These are phyloP conservation scores for Eidolon helvum DNA, from an alignment of 2,113 vertebrate genomes.

Conservation along the genomic window DNA sequence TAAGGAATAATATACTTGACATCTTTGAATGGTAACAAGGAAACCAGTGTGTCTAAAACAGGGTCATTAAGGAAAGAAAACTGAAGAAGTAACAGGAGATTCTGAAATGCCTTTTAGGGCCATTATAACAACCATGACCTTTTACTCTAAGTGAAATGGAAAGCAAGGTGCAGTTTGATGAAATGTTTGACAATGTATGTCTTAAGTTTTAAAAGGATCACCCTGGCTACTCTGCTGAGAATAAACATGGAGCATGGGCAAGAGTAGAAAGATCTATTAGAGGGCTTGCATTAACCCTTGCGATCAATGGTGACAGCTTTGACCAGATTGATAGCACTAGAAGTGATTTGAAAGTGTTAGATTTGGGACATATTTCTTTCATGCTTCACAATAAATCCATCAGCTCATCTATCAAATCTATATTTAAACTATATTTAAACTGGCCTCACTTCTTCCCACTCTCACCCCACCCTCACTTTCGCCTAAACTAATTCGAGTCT, in stretches of 20 bases:
- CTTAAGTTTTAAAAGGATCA: background rate
- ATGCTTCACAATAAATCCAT: background rate
- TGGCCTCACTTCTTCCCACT: background rate
- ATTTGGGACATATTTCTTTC: background rate
- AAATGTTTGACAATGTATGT: background rate
- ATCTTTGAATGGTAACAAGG: background rate
- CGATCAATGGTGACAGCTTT: background rate
- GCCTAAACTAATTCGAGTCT: background rate
- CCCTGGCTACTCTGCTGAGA: background rate
- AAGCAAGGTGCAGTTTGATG: background rate
- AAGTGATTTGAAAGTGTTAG: background rate
- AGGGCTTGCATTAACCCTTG: background rate
- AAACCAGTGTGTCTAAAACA: background rate
- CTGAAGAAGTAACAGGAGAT: background rate
- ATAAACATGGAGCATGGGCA: background rate
- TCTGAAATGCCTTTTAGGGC: background rate
- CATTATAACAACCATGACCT: background rate
- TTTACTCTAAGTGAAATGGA: background rate
- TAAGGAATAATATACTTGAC: background rate
- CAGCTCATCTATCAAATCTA: background rate
- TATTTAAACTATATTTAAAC: background rate
- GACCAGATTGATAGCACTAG: background rate
- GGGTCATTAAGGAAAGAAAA: background rate
- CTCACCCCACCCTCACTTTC: accelerated
- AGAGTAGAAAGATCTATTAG: background rate